Conservation (phyloP, 2,797 vertebrate species). For the Peromyscus nudipes region DNA sequence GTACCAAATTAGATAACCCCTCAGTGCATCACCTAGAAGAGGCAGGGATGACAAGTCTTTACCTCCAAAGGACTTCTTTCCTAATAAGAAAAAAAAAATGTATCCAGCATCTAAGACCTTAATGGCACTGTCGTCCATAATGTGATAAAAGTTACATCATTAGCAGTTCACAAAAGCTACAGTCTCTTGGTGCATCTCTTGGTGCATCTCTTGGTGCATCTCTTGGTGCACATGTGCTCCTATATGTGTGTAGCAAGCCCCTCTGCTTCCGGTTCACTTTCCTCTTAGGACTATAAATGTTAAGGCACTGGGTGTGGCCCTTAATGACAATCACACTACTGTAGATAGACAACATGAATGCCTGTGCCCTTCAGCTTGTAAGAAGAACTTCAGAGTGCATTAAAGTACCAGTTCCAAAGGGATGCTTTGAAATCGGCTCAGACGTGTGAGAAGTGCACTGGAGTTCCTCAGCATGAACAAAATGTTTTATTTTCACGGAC, state of each 20-base stretch:
- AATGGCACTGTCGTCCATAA: neutral
- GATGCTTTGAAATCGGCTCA: constrained; percentile 54
- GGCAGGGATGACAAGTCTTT: neutral
- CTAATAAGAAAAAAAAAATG: neutral
- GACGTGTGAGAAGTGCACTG: constrained; percentile 19
- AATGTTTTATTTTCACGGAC: constrained; percentile 57
- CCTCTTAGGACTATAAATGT: constrained; percentile 28
- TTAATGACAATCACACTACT: neutral
- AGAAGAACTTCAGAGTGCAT: constrained; percentile 33
- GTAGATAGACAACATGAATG: constrained; percentile 50
- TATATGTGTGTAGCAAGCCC: constrained; percentile 17
- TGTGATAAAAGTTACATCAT: neutral
- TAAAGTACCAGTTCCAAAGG: neutral
- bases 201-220: neutral
- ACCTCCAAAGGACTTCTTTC: neutral
- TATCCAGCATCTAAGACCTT: neutral
- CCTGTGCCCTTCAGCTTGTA: neutral
- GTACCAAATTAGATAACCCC: neutral
- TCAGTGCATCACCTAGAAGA: neutral
- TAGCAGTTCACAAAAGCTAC: constrained; percentile 12
- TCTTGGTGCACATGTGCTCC: constrained; percentile 5
- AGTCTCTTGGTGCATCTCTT: constrained; percentile 21
- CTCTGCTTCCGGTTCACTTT: constrained; percentile 65
- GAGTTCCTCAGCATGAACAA: neutral
- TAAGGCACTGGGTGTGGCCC: constrained; percentile 36